phyloP scores from a whole-genome alignment of 2,113 vertebrate genomes.

The Plectropomus leopardus region DNA sequence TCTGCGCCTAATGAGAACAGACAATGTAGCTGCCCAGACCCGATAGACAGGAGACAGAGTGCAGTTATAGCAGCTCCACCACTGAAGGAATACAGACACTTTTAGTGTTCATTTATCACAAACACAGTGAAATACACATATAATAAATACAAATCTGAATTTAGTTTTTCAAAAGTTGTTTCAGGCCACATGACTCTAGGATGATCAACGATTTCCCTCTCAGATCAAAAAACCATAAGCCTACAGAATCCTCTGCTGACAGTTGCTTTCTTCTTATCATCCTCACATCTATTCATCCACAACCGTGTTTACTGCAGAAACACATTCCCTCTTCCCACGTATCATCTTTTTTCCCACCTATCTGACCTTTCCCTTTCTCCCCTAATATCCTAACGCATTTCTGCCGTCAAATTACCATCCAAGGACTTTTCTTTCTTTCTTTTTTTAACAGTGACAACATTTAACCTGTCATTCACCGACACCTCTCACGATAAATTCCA shows the following conservation, averaged over 20 bases:
- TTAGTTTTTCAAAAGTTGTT: neutral
- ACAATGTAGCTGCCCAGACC: neutral
- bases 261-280: neutral
- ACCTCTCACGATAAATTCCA: neutral
- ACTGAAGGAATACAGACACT: neutral
- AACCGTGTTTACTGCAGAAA: neutral
- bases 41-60: neutral
- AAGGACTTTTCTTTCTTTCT: neutral
- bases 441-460: neutral
- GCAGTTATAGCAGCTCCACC: neutral
- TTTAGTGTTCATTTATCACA: neutral
- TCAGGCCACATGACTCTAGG: neutral
- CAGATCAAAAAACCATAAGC: conserved; percentile 4
- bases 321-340: neutral
- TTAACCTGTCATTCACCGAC: neutral
- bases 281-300: conserved; percentile 6
- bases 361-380: neutral
- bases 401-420: neutral
- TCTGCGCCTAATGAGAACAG: neutral
- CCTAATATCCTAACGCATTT: neutral
- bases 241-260: neutral
- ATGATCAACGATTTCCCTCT: neutral
- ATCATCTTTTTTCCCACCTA: neutral
- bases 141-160: neutral
- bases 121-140: neutral